Percentiles rank a stretch among this genome's conserved stretches.
These are phyloP conservation scores for Paracanthobrama guichenoti DNA, from an alignment of 2,113 vertebrate species.

Conservation along the genomic window DNA sequence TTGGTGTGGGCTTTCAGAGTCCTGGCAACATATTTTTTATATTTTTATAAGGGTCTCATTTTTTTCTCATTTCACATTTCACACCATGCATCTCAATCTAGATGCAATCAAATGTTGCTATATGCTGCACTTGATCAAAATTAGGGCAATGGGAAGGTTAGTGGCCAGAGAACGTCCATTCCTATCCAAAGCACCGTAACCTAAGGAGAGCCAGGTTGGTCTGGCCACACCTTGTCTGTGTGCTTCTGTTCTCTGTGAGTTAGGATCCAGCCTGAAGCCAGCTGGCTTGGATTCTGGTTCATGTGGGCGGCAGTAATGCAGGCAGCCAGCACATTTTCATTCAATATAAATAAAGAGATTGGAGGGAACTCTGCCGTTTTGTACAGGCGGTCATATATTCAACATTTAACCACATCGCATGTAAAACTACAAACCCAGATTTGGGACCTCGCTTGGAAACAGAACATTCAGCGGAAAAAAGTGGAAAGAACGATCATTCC, in stretches of 20 bases:
- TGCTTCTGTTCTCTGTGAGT: constrained; percentile 45
- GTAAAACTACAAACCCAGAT: constrained; percentile 36
- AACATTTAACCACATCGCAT: constrained; percentile 28
- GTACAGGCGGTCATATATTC: constrained; percentile 21
- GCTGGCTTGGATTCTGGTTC: constrained; percentile 42
- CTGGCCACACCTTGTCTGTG: constrained; percentile 49
- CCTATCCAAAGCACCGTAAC: constrained; percentile 18
- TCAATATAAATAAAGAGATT: constrained; percentile 55
- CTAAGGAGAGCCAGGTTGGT: constrained; percentile 34
- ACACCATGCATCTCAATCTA: neutral
- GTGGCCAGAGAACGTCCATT: neutral
- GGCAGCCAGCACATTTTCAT: constrained; percentile 51
- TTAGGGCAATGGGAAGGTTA: constrained; percentile 11
- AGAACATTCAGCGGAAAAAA: constrained; percentile 47
- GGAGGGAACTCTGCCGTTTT: constrained; percentile 30
- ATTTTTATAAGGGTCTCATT: too few species aligned
- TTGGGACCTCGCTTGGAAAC: constrained; percentile 35
- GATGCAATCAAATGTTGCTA: neutral
- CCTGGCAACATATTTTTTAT: too few species aligned
- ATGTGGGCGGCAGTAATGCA: constrained; percentile 48
- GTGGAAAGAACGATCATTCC: constrained; percentile 44
- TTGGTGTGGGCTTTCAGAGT: too few species aligned
- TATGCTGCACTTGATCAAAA: neutral
- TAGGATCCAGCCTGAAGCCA: constrained; percentile 32
- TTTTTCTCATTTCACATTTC: neutral